These are phyloP conservation scores for Leptodactylus fallax DNA, from an alignment of 2,797 vertebrate species.

Conservation along the genomic window DNA sequence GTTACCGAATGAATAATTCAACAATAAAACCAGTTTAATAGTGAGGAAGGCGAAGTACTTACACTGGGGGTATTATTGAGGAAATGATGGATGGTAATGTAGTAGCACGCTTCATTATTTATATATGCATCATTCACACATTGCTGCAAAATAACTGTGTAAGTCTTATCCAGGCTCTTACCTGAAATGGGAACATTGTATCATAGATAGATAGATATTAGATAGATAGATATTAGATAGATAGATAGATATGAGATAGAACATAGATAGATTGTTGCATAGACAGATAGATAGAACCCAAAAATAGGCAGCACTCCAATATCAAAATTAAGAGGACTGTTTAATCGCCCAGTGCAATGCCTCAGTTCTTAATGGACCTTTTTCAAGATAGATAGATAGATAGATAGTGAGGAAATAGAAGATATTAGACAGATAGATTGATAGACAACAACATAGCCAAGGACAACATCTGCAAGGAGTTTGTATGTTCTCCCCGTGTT, in stretches of 20 bases:
- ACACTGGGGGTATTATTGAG: conserved; percentile 46
- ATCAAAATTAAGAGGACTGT: too few relatives aligned
- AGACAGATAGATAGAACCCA: background rate
- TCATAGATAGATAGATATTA: background rate
- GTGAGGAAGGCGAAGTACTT: conserved; percentile 19
- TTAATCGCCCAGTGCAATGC: too few relatives aligned
- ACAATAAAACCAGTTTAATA: conserved; percentile 52
- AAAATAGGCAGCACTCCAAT: too few relatives aligned
- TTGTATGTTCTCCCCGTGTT: too few relatives aligned
- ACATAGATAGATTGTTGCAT: background rate
- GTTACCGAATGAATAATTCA: conserved; percentile 63
- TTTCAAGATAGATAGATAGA: background rate
- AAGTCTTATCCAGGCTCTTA: background rate
- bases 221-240: background rate
- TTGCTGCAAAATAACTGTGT: background rate
- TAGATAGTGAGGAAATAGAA: background rate
- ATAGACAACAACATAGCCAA: too few relatives aligned
- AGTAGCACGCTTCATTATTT: conserved; percentile 56
- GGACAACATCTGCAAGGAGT: too few relatives aligned
- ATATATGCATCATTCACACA: conserved; percentile 51
- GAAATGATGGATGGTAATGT: conserved; percentile 48
- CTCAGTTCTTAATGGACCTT: too few relatives aligned
- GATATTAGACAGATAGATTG: background rate
- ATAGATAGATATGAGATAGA: background rate
- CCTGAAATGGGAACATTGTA: background rate